Evolutionary conservation across 2,113 vertebrate genomes (phyloP), one percentile per base, ranked within the genome.

Genomic region (Aphyosemion australe): DNA sequence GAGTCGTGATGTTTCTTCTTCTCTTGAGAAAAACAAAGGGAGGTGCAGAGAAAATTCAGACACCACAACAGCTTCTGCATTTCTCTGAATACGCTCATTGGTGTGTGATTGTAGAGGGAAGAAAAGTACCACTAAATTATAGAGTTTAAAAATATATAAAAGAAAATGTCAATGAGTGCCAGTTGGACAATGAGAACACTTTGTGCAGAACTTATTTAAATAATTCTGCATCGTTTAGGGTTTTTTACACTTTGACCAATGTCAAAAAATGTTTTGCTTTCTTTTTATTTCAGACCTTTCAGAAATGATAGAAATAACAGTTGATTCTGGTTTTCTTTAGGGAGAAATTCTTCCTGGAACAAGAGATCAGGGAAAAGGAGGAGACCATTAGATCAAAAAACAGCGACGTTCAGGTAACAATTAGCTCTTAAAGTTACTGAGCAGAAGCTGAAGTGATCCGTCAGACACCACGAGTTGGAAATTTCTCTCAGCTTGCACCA

Each of bases 321-420:
- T 37, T 5, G 34, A 8, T 37, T 37, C 7, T 37, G 34, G 62
- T 21, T 11, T 9, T 32, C 12, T 46, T 54, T 67, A 99, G 97
- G 73, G 97, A 99, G 80, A 99, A 98, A 34, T 94, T 93, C 18
- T 91, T 91, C 0, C 79, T 99, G 73, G 96, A 99, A 62, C 95
- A 96, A 37, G 96, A 99, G 82, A 95, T 99, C 70, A 88, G 94
- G 57, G 94, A 96, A 73, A 96, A 95, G 56, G 96, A 99, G 69
- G 95, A 96, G 18, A 79, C 92, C 8, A 93, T 99, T 68, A 91
- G 94, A 46, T 94, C 95, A 73, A 96, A 96, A 86, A 94, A 93
- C 46, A 93, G 42, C 2, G 95, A 97, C 65, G 92, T 99, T 18
- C 96, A 98, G 94, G 97, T 99, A 84, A 90, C 88, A 43, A 3